Evolutionary conservation across 92 coral and sea anemone genomes (phyloP).

Genomic region (Muricea muricata): DNA sequence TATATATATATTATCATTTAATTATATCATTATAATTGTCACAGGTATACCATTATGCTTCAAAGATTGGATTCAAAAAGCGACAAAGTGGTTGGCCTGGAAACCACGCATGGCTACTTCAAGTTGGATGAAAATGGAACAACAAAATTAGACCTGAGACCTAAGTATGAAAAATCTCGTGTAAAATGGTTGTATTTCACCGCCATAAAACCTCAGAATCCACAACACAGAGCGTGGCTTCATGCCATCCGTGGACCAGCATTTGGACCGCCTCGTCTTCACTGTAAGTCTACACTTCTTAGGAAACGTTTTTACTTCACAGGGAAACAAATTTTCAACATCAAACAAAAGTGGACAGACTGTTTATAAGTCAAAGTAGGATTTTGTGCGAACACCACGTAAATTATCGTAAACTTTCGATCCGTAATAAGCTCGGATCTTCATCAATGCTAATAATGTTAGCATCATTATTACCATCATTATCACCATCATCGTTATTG

Average conservation of each 20-base stretch:
- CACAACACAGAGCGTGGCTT: slow-evolving; percentile 12
- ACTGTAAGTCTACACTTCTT: too few relatives aligned
- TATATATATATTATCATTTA: background rate
- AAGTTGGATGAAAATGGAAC: background rate
- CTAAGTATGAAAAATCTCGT: background rate
- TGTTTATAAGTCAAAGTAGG: too few relatives aligned
- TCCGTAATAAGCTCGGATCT: too few relatives aligned
- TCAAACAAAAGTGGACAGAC: too few relatives aligned
- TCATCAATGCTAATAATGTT: too few relatives aligned
- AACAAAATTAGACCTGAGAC: background rate
- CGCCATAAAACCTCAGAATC: background rate
- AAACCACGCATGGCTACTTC: slow-evolving; percentile 41
- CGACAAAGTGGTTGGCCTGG: background rate
- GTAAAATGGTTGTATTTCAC: slow-evolving; percentile 40
- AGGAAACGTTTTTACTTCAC: too few relatives aligned
- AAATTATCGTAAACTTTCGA: too few relatives aligned
- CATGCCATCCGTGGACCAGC: slow-evolving; percentile 15
- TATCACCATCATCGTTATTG: too few relatives aligned
- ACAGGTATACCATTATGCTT: slow-evolving; percentile 25
- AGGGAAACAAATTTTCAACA: too few relatives aligned
- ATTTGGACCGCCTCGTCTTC: background rate
- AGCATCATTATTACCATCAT: too few relatives aligned
- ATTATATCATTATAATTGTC: too few relatives aligned
- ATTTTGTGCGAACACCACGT: too few relatives aligned
- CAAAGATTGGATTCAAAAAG: background rate